Base-by-base conservation (phyloP, 2,888 invertebrate genomes). In the Onchidella celtica region DNA sequence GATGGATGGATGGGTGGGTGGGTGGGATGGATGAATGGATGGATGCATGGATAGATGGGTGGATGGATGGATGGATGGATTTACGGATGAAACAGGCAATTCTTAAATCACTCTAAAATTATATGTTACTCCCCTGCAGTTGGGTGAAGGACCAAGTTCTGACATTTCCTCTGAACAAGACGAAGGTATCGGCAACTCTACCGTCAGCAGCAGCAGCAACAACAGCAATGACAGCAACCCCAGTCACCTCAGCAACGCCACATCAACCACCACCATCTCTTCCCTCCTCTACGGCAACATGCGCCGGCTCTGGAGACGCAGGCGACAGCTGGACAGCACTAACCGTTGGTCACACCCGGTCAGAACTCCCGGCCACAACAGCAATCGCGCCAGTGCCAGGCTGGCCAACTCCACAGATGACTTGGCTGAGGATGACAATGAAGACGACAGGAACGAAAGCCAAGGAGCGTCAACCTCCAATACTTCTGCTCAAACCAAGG, bases 101-200 rank as follows among this genome's bases (percentile, higher is more conserved):
- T n/a, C n/a, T n/a, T n/a, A n/a, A n/a, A n/a, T n/a, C n/a, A n/a
- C n/a, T n/a, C n/a, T n/a, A n/a, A n/a, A n/a, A n/a, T n/a, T n/a
- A n/a, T n/a, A n/a, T n/a, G n/a, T n/a, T n/a, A n/a, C n/a, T n/a
- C n/a, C n/a, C n/a, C n/a, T n/a, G 11, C 83, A 85, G 78, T 65
- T 76, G 3, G 74, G 87, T 2, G 90, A 89, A 38, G 88, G 86
- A n/a, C 86, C 89, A 66, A 89, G 89, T 55, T 88, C 89, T 0
- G 90, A 89, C 38, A 83, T 89, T 84, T 90, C 90, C 11, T 89
- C 90, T 2, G 90, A 89, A 65, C 84, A 84, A 47, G 85, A 85
- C 40, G 85, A 86, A 1, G 74, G 72, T n/a, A 57, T 55, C 32
- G 72, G 77, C 77, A 79, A 78, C 66, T 83, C 85, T 24, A 87